Percentiles rank a stretch among this genome's conserved stretches.
Evolutionary conservation across 2,797 vertebrate genomes (phyloP).

Genomic region (Megaceryle alcyon): DNA sequence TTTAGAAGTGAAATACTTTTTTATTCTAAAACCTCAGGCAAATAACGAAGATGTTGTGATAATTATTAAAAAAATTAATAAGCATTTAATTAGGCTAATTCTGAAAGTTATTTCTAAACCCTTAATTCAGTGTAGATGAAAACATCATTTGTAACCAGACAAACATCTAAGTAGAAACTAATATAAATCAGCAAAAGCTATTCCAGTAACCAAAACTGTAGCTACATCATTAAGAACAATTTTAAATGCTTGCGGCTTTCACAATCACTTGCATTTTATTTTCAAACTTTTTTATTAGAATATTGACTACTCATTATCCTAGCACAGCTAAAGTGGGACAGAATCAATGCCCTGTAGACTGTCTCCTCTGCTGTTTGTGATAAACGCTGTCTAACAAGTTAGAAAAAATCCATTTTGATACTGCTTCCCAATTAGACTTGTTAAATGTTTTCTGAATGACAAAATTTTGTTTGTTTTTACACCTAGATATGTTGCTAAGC

Average conservation of each 20-base stretch:
- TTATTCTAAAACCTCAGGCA: neutral
- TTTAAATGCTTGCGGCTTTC: constrained; percentile 52
- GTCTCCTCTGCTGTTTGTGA: constrained; percentile 63
- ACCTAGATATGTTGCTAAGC: constrained; percentile 30
- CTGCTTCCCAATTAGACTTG: constrained; percentile 68
- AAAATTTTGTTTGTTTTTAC: constrained; percentile 56
- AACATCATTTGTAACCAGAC: constrained; percentile 52
- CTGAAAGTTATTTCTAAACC: constrained; percentile 23
- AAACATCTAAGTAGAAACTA: constrained; percentile 32
- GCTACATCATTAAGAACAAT: constrained; percentile 55
- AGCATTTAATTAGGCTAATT: constrained; percentile 44
- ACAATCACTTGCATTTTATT: constrained; percentile 57
- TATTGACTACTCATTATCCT: constrained; percentile 50
- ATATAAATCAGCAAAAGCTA: constrained; percentile 55
- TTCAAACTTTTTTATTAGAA: constrained; percentile 69
- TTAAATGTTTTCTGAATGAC: constrained; percentile 58
- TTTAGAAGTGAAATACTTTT: neutral
- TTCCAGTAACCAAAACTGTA: constrained; percentile 33
- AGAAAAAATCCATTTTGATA: constrained; percentile 75
- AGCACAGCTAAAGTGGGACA: constrained; percentile 58
- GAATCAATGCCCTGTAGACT: constrained; percentile 64
- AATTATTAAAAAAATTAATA: constrained; percentile 48
- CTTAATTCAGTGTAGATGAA: constrained; percentile 34
- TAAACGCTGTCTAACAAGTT: constrained; percentile 72
- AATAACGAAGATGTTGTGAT: neutral